Base-by-base conservation (phyloP, 2,797 vertebrate genomes). In the Ciconia nigra region DNA sequence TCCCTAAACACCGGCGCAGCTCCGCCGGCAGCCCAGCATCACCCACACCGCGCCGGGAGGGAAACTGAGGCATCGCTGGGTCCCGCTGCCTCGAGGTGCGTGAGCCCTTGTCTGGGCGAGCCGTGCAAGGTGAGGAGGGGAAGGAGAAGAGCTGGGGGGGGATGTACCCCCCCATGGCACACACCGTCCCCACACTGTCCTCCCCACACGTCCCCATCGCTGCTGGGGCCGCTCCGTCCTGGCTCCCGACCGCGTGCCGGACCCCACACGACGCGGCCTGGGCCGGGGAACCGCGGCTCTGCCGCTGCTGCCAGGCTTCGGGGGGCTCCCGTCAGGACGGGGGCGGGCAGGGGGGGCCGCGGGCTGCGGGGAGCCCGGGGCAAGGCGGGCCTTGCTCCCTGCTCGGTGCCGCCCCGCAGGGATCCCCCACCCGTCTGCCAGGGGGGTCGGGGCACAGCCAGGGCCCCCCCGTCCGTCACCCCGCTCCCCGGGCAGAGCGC, bases 401-500 rank as follows among this genome's bases (percentile, higher is more conserved):
- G 46, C 37, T 77, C 4, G 2, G 26, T 84, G 54, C 20, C 79
- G 31, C 52, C 9, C 1, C 44, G 11, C 10, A 31, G 61, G 41
- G 22, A 15, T 19, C 11, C 1, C 62, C 41, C n/a, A 24, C 13
- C 5, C 5, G 0, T 19, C 31, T 26, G 57, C 58, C 11, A 33
- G 25, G 11, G 15, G 20, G 5, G 2, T 41, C 2, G 0, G 67
- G 79, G 42, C 4, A 10, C 51, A 66, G 15, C 4, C 41, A 42
- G 69, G 35, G 6, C 17, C 41, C 31, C 31, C n/a, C 20, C 2
- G 0, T 14, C n/a, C 0, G 0, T 37, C 77, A 25, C 55, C 55
- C 49, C 0, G 0, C 9, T 74, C 21, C 26, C 19, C 1, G 2
- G 71, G 58, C 49, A 51, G 73, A 19, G 29, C 0, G 0, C 0